A percentile compares a stretch with the other conserved stretches of the same genome.
These are phyloP conservation scores for Pseudocheirus occidentalis DNA, from an alignment of 2,797 vertebrate genomes.

Conservation along the genomic window DNA sequence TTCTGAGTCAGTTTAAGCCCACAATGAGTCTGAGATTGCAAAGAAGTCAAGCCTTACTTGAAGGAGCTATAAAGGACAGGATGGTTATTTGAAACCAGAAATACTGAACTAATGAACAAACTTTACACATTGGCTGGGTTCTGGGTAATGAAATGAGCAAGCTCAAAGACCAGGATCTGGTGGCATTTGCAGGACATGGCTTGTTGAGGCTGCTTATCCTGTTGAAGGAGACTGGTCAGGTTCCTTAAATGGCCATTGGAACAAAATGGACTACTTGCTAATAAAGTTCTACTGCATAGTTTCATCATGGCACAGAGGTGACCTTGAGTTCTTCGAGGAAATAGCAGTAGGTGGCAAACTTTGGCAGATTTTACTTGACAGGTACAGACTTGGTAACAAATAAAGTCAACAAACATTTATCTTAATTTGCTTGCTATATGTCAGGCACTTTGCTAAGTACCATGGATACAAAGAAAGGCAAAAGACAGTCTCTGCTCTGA, in stretches of 20 bases:
- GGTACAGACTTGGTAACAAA: not conserved
- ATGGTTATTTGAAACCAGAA: not conserved
- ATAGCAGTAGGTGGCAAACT: not conserved
- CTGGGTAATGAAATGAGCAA: not conserved
- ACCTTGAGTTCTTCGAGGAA: not conserved
- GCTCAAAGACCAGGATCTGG: not conserved
- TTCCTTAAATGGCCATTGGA: not conserved
- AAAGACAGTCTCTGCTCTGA: not conserved
- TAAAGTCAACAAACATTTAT: not conserved
- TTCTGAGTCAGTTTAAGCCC: not conserved
- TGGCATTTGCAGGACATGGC: not conserved
- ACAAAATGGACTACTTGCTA: not conserved
- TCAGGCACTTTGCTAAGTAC: not conserved
- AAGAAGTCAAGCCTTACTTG: conserved; percentile 1
- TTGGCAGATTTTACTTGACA: not conserved
- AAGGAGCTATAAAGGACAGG: not conserved
- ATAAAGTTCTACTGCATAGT: not conserved
- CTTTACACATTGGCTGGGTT: not conserved
- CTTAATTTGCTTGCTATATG: not conserved
- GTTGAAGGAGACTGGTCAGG: not conserved
- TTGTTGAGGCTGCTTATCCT: not conserved
- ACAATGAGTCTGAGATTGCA: not conserved
- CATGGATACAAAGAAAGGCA: not conserved
- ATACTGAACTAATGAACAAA: not conserved
- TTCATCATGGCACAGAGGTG: not conserved